A percentile compares a stretch with the other conserved stretches of the same genome.
phyloP scores from a whole-genome alignment of 2,797 vertebrate genomes.

The Scyliorhinus canicula region DNA sequence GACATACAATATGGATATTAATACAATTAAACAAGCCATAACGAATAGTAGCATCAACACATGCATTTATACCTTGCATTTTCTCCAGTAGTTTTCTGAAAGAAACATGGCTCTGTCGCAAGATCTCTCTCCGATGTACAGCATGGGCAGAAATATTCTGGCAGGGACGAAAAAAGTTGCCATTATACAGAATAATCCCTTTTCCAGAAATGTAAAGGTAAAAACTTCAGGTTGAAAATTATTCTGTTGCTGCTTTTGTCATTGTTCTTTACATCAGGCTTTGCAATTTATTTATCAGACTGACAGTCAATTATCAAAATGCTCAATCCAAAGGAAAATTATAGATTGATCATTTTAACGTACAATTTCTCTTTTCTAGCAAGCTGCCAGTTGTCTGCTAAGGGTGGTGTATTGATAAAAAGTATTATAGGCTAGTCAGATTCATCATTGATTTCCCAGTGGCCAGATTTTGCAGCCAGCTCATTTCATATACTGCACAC shows the following conservation, averaged over 20 bases:
- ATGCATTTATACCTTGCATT: constrained; percentile 60
- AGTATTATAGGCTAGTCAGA: not conserved
- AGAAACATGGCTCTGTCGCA: constrained; percentile 48
- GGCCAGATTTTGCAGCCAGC: not conserved
- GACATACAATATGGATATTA: not conserved
- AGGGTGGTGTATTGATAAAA: not conserved
- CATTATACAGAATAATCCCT: not conserved
- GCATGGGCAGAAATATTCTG: not conserved
- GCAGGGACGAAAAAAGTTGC: not conserved
- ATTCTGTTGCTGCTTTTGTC: not conserved
- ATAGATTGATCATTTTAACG: not conserved
- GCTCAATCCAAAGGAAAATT: not conserved
- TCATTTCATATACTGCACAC: not conserved
- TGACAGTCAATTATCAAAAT: not conserved
- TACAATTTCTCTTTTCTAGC: not conserved
- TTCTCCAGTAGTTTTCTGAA: constrained; percentile 59
- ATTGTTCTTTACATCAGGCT: not conserved
- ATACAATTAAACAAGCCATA: not conserved
- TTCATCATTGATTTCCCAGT: not conserved
- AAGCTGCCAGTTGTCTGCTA: not conserved
- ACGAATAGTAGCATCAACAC: not conserved
- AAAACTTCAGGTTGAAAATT: not conserved
- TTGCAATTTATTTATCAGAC: not conserved
- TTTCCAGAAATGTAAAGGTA: too few species aligned
- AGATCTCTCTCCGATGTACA: constrained; percentile 37